Conservation (phyloP, 2,797 vertebrate genomes). For the Chromobotia macracanthus region DNA sequence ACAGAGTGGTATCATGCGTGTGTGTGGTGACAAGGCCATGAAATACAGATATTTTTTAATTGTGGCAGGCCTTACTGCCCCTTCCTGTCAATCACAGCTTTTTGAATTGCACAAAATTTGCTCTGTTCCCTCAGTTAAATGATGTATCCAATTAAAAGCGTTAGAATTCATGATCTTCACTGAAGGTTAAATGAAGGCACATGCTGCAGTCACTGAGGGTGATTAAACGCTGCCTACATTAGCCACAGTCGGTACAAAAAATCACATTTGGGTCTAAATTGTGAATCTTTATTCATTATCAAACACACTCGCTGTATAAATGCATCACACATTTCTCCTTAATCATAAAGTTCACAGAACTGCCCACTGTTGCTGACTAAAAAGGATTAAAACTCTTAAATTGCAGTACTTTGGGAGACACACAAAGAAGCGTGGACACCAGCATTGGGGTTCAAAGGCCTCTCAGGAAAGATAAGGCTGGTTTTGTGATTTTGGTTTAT, state of each 20-base stretch:
- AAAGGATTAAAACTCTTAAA: constrained; percentile 87
- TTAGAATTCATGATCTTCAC: constrained; percentile 99
- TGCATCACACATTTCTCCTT: constrained; percentile 92
- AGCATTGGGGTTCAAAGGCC: constrained; percentile 60
- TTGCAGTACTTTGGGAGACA: constrained; percentile 79
- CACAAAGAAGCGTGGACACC: constrained; percentile 38
- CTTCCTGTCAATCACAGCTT: constrained; percentile 98
- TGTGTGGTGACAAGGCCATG: constrained; percentile 94
- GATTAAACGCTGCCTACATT: constrained; percentile 99
- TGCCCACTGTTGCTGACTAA: constrained; percentile 87
- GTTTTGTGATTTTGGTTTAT: constrained; percentile 46
- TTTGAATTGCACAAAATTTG: constrained; percentile 99
- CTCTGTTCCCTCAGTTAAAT: constrained; percentile 99
- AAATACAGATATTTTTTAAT: constrained; percentile 99
- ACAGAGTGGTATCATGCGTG: constrained; percentile 86
- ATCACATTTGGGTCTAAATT: constrained; percentile 98
- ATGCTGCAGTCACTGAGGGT: constrained; percentile 99
- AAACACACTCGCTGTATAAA: constrained; percentile 92
- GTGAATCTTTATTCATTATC: constrained; percentile 99
- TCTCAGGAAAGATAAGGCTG: constrained; percentile 40
- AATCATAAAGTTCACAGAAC: constrained; percentile 97
- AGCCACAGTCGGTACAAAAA: constrained; percentile 95
- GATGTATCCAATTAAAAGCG: constrained; percentile 99
- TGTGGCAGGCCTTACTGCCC: constrained; percentile 98
- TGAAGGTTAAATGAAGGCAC: constrained; percentile 99